phyloP scores from a whole-genome alignment of 2,113 vertebrate species.

The Callithrix jacchus region DNA sequence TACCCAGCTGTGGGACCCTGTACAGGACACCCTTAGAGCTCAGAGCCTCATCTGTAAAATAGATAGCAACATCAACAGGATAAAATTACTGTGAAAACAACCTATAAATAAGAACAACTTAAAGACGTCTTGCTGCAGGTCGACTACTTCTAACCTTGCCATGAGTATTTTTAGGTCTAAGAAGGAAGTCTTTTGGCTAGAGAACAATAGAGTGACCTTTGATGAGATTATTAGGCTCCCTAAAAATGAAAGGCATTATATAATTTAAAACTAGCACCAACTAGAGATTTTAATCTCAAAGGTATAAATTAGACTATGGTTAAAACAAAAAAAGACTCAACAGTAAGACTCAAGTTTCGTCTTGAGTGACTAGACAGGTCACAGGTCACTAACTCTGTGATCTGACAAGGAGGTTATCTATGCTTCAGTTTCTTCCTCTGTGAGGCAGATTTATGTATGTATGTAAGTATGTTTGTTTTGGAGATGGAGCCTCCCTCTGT shows the following conservation, averaged over 20 bases:
- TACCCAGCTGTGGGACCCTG: neutral
- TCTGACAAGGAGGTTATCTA: neutral
- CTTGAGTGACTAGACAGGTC: too few relatives aligned
- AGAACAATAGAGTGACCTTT: neutral
- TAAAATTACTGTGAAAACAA: neutral
- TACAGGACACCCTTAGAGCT: neutral
- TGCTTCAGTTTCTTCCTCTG: neutral
- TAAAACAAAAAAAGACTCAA: neutral
- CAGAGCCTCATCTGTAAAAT: neutral
- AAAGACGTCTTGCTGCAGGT: neutral
- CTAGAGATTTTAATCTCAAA: neutral
- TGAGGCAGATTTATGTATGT: neutral
- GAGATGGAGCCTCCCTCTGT: too few relatives aligned
- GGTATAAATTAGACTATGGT: neutral
- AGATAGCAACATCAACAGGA: neutral
- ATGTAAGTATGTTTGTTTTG: too few relatives aligned
- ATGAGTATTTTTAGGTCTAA: neutral
- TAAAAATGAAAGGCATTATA: neutral
- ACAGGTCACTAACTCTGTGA: neutral
- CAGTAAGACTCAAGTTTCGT: neutral
- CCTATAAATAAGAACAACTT: neutral
- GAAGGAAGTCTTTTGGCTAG: neutral
- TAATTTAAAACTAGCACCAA: neutral
- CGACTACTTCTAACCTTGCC: neutral
- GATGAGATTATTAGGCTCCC: neutral